Evolutionary conservation across 2,113 vertebrate species (phyloP).

Genomic region (Bettongia penicillata): DNA sequence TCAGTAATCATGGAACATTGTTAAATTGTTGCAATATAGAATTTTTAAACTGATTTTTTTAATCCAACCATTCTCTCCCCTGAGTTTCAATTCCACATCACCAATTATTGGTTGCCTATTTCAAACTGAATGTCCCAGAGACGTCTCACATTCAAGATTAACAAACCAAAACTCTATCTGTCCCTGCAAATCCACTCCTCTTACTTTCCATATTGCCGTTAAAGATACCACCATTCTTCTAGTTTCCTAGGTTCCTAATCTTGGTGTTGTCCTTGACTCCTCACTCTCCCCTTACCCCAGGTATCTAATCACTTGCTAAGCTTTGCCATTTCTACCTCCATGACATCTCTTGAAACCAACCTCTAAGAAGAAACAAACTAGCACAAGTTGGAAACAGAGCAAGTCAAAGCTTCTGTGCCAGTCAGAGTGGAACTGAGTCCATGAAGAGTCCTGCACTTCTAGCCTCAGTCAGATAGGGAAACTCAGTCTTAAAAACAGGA

Average conservation of each 20-base stretch:
- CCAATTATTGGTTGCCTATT: not conserved
- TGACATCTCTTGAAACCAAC: not conserved
- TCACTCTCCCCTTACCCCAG: not conserved
- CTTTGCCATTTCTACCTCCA: not conserved
- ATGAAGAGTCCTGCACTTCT: not conserved
- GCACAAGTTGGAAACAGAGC: not conserved
- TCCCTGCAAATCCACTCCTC: not conserved
- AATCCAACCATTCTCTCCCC: too few species aligned
- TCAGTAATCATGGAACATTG: too few species aligned
- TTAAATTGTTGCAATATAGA: too few species aligned
- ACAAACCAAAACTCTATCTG: not conserved
- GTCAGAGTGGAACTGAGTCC: not conserved
- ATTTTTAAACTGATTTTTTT: too few species aligned
- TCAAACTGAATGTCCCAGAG: not conserved
- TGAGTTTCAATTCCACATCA: too few species aligned
- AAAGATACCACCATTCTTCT: not conserved
- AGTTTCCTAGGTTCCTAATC: not conserved
- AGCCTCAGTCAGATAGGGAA: not conserved
- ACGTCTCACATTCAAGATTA: not conserved
- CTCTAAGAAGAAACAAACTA: not conserved
- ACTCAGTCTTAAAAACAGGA: not conserved
- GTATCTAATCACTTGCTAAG: not conserved
- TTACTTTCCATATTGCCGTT: not conserved
- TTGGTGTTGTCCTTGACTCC: not conserved
- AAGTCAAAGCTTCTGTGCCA: not conserved